Base-by-base conservation (phyloP, 2,113 vertebrate genomes). In the Hippoglossus stenolepis region DNA sequence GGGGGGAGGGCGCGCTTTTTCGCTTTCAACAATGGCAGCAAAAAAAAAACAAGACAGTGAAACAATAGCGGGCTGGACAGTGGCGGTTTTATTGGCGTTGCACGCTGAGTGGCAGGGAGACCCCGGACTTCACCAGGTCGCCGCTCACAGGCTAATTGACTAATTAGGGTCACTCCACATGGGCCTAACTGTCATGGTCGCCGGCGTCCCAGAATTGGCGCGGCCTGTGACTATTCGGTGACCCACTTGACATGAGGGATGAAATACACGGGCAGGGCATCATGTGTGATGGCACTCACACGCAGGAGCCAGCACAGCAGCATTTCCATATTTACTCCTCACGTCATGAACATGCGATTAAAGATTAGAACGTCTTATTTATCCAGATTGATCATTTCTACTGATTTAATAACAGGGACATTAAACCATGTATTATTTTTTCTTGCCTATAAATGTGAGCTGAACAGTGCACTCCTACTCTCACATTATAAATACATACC, bases 221-320 rank as follows among this genome's bases (percentile, higher is more conserved):
- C 23, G n/a, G n/a, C 51, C 62, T 49, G 65, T 66, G 82, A 70
- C 82, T 90, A 91, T 90, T 84, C 86, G 90, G 56, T 89, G 88
- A 85, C 78, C 82, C 68, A 80, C 21, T 85, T 83, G 80, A 84
- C 66, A 45, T 21, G 49, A 63, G 54, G 53, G 56, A 45, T 21
- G 3, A 73, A 65, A 61, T 2, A 24, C 14, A 74, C 18, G 35
- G 24, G 18, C 40, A 56, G 28, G 24, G 20, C 43, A 12, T 31
- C 1, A 5, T 10, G n/a, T 15, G n/a, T 9, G 59, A 64, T 12
- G 38, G 14, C 21, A 12, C 23, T 23, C 9, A 2, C 15, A 45
- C 43, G 53, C 45, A n/a, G 14, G 21, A 17, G 43, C 18, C 49
- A 53, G 17, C 45, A 21, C 3, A 31, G 20, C 51, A 53, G 5